phyloP scores from a whole-genome alignment of 2,888 invertebrate species.

The Syrphus vitripennis region DNA sequence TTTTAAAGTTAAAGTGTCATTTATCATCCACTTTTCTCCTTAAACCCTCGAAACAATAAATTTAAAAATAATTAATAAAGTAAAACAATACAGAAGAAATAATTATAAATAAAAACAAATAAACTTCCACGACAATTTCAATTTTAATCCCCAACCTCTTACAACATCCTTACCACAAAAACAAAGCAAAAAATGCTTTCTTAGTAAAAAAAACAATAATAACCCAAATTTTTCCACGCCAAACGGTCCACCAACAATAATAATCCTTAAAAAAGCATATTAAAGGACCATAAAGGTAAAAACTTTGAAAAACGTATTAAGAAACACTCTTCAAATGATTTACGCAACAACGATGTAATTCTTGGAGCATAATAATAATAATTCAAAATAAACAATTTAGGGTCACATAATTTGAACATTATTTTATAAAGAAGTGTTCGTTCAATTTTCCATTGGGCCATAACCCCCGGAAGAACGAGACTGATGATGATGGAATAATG shows the following conservation, averaged over 20 bases:
- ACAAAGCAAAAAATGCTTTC: background rate
- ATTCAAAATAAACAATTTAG: background rate
- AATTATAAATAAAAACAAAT: background rate
- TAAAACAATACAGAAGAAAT: background rate
- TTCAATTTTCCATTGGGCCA: background rate
- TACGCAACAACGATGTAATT: background rate
- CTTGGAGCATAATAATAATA: slow-evolving; percentile 25
- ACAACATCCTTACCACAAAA: no score
- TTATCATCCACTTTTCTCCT: no score
- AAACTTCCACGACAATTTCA: background rate
- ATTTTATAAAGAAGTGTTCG: slow-evolving; percentile 20
- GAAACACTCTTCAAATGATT: slow-evolving; percentile 18
- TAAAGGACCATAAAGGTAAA: background rate
- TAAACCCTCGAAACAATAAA: background rate
- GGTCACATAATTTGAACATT: slow-evolving; percentile 42
- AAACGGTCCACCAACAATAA: background rate
- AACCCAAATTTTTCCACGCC: no score
- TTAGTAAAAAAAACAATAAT: background rate
- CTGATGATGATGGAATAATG: background rate
- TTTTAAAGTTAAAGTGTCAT: background rate
- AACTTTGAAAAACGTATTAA: slow-evolving; percentile 1
- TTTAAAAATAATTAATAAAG: background rate
- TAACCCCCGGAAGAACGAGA: background rate
- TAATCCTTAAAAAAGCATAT: background rate
- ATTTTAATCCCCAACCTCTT: background rate